Base-by-base conservation (phyloP, 2,888 invertebrate genomes). In the Hecatera dysodea region DNA sequence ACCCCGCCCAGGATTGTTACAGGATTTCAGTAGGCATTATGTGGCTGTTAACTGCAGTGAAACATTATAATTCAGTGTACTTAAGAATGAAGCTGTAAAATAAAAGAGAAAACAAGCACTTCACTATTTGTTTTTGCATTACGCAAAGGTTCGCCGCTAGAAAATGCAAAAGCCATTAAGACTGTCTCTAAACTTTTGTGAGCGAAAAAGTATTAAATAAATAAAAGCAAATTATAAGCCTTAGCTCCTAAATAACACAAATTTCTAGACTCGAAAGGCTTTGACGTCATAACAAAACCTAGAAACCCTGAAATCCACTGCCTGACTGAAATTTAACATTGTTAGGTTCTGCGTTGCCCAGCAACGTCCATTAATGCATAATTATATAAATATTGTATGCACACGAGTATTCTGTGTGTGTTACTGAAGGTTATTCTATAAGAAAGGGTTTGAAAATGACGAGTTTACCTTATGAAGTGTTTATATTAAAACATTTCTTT, bases 361-460 rank as follows among this genome's bases (percentile, higher is more conserved):
- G 74, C 75, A 53, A 61, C 76, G 33, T 19, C 8, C 19, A 52
- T 61, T 62, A 62, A 74, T 56, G 78, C 29, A 70, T 61, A 36
- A 29, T 50, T 33, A 50, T 29, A 61, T 56, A 50, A 46, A 78
- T 78, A 65, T 24, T 55, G n/a, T 42, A 27, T 61, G n/a, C 42
- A 48, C 29, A 56, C 48, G 29, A 50, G 27, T 19, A 22, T 56
- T 33, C 44, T 61, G 33, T 42, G 1, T 42, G 1, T n/a, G 44
- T 9, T 53, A 50, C 6, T 44, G 19, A 52, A 46, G 39, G 44
- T 24, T 71, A 22, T 60, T 53, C 22, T 69, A 55, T 53, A 59
- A 33, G 15, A 46, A 53, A 29, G 36, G 17, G 0, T 52, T 61
- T 22, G 6, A 15, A 15, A 19, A n/a, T 61, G 33, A 15, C 39